Conservation (phyloP, 2,797 vertebrate species). For the Amniataba percoides region DNA sequence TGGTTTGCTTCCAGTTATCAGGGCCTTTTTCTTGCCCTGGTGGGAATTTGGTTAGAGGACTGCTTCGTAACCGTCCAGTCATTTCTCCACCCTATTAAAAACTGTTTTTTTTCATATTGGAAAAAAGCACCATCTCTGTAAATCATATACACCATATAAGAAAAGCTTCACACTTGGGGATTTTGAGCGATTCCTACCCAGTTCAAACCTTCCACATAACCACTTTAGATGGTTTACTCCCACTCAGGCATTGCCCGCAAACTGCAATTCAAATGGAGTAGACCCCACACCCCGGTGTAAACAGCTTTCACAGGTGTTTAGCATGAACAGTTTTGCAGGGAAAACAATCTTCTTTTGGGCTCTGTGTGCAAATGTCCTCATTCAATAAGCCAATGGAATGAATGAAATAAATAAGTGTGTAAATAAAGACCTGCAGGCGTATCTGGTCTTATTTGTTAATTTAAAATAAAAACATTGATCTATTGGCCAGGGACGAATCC, state of each 20-base stretch:
- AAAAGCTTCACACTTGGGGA: slow-evolving; percentile 3
- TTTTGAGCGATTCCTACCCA: not conserved
- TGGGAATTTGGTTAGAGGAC: slow-evolving; percentile 2
- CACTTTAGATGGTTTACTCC: slow-evolving; percentile 13
- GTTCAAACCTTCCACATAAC: not conserved
- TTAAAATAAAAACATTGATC: slow-evolving; percentile 37
- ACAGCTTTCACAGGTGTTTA: slow-evolving; percentile 52
- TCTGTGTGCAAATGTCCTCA: slow-evolving; percentile 9
- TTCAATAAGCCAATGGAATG: not conserved
- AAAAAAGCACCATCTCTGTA: no score
- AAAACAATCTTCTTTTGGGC: not conserved
- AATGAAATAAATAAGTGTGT: not conserved
- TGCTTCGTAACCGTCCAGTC: not conserved
- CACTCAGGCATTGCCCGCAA: slow-evolving; percentile 22
- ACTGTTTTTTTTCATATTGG: no score
- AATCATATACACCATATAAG: not conserved
- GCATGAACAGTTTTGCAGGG: not conserved
- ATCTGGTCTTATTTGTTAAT: slow-evolving; percentile 10
- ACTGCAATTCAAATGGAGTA: slow-evolving; percentile 22
- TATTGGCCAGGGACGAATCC: slow-evolving; percentile 24
- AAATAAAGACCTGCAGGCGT: not conserved
- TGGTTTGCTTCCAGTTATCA: not conserved
- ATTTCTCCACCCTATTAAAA: no score
- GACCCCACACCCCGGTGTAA: slow-evolving; percentile 43
- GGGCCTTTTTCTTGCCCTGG: not conserved